Conservation (phyloP, 2,888 invertebrate species). For the Euproctis similis region DNA sequence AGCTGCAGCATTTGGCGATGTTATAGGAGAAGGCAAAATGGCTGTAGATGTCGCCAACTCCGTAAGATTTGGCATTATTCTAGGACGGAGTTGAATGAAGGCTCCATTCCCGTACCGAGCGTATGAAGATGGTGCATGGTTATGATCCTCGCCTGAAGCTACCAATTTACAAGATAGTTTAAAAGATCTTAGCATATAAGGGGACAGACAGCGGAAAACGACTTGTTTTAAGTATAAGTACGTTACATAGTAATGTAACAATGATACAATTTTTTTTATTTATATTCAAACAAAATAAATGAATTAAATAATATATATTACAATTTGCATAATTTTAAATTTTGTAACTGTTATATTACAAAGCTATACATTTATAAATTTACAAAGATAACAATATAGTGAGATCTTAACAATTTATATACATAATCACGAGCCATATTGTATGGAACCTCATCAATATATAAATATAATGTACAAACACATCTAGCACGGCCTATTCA, state of each 20-base stretch:
- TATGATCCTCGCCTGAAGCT: conserved; percentile 58
- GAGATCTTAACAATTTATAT: conserved; percentile 21
- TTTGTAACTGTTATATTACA: conserved; percentile 13
- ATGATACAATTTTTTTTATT: too few species aligned
- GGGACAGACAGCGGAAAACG: too few species aligned
- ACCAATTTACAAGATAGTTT: conserved; percentile 55
- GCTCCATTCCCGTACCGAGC: conserved; percentile 69
- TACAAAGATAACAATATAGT: conserved; percentile 16
- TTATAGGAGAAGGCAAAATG: conserved; percentile 42
- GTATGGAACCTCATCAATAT: conserved; percentile 8
- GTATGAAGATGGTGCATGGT: conserved; percentile 66
- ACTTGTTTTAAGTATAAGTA: too few species aligned
- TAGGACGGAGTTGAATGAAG: conserved; percentile 64
- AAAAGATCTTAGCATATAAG: too few species aligned
- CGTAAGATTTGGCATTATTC: conserved; percentile 25
- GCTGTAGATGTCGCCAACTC: conserved; percentile 24
- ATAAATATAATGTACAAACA: too few species aligned
- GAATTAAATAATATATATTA: too few species aligned
- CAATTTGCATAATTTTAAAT: too few species aligned
- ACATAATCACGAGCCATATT: conserved; percentile 23
- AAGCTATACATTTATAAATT: conserved; percentile 11
- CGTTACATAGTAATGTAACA: too few species aligned
- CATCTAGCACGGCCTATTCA: neutral
- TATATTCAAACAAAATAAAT: too few species aligned
- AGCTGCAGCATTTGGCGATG: conserved; percentile 45